These are phyloP conservation scores for Albula glossodonta DNA, from an alignment of 2,113 vertebrate species.

Conservation along the genomic window DNA sequence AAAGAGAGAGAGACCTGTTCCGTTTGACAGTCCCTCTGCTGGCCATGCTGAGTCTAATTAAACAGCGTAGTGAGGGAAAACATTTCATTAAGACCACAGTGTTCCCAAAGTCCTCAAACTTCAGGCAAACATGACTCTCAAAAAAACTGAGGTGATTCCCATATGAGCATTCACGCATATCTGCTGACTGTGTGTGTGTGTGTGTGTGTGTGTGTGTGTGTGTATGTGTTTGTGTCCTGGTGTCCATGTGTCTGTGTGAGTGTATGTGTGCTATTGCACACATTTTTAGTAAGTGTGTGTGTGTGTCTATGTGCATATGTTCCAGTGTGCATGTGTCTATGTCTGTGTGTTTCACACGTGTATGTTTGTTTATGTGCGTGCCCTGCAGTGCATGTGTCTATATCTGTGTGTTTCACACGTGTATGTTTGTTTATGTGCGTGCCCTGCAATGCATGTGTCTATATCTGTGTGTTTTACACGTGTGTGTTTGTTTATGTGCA, in stretches of 20 bases:
- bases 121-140: no score
- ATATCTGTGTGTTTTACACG: background rate
- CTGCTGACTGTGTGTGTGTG: background rate
- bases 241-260: slow-evolving; percentile 6
- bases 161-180: no score
- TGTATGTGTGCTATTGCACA: background rate
- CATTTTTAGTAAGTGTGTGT: no score
- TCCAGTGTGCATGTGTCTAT: no score
- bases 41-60: no score
- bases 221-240: slow-evolving; percentile 1
- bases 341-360: no score
- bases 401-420: background rate
- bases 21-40: background rate
- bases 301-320: no score
- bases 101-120: no score
- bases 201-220: background rate
- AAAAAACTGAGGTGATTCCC: no score
- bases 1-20: background rate
- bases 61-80: no score
- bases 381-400: background rate
- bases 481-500: background rate
- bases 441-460: background rate
- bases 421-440: background rate
- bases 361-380: no score
- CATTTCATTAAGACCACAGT: no score